phyloP scores from a whole-genome alignment of 2,797 vertebrate species.

The Chelmon rostratus region DNA sequence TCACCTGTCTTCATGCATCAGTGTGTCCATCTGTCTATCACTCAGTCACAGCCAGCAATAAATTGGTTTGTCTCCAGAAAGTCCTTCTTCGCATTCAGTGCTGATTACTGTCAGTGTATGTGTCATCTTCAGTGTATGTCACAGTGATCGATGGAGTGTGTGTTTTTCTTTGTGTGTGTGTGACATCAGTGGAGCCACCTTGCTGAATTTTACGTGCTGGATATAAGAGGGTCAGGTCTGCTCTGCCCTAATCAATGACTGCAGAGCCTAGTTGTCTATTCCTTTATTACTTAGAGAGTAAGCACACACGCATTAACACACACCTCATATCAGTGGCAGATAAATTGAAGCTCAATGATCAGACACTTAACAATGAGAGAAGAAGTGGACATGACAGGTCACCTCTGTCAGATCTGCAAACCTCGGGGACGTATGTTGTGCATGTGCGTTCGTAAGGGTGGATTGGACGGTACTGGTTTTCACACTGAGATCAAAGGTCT shows the following conservation, averaged over 20 bases:
- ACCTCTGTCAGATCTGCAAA: constrained; percentile 56
- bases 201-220: constrained; percentile 63
- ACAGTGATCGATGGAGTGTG: constrained; percentile 72
- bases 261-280: constrained; percentile 72
- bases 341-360: constrained; percentile 70
- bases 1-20: constrained; percentile 76
- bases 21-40: constrained; percentile 72
- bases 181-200: constrained; percentile 70
- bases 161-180: constrained; percentile 33
- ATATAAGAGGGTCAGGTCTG: constrained; percentile 73
- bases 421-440: constrained; percentile 27
- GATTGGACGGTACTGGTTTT: constrained; percentile 44
- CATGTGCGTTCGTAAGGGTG: constrained; percentile 1
- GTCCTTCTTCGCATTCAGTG: constrained; percentile 66
- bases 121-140: constrained; percentile 79
- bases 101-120: constrained; percentile 81
- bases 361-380: constrained; percentile 45
- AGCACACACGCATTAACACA: constrained; percentile 33
- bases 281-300: constrained; percentile 52
- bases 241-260: constrained; percentile 76
- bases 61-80: constrained; percentile 71
- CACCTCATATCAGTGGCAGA: constrained; percentile 37
- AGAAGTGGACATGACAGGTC: constrained; percentile 68
- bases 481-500: constrained; percentile 63
- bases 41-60: constrained; percentile 58